phyloP scores from a whole-genome alignment of 2,888 invertebrate species.

The Limnephilus marmoratus region DNA sequence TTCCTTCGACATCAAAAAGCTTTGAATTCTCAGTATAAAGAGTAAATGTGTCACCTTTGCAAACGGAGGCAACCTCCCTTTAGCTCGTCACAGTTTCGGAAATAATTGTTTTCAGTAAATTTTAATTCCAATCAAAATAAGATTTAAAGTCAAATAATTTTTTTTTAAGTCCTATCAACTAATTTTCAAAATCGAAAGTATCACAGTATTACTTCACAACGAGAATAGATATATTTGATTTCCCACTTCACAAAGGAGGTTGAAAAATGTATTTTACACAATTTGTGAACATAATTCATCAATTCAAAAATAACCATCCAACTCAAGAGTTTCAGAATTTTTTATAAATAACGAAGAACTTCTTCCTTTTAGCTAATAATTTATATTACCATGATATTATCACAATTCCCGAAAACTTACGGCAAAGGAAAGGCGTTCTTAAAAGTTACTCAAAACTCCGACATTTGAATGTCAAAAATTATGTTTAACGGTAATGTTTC shows the following conservation, averaged over 20 bases:
- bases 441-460: not conserved
- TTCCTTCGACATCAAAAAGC: not conserved
- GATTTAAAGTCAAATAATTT: too few species aligned
- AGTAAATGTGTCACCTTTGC: not conserved
- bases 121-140: too few species aligned
- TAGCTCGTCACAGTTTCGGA: not conserved
- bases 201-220: not conserved
- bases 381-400: not conserved
- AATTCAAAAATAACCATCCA: not conserved
- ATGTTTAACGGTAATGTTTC: not conserved
- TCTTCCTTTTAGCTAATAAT: not conserved
- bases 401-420: not conserved
- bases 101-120: not conserved
- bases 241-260: not conserved
- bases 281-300: not conserved
- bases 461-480: not conserved
- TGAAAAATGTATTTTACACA: not conserved
- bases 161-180: not conserved
- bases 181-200: not conserved
- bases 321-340: not conserved
- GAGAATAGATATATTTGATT: not conserved
- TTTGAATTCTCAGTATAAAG: not conserved
- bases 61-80: not conserved
- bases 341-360: not conserved
- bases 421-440: not conserved